These are phyloP conservation scores for Melospiza melodia DNA, from an alignment of 2,113 vertebrate species.

Conservation along the genomic window DNA sequence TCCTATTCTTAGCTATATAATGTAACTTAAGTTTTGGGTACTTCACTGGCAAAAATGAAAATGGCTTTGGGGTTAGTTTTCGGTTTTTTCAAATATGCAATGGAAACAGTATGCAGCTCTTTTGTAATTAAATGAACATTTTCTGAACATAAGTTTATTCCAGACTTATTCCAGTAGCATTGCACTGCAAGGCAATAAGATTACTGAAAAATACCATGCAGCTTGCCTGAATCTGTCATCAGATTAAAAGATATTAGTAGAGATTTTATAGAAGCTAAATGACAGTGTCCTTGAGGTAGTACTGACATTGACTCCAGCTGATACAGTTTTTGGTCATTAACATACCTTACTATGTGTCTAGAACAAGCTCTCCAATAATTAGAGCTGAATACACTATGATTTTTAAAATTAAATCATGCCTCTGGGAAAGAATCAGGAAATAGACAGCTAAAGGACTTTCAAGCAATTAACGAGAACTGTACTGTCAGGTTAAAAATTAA, in stretches of 20 bases:
- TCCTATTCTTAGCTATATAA: neutral
- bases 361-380: slow-evolving; percentile 74
- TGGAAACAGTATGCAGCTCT: neutral
- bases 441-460: slow-evolving; percentile 76
- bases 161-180: neutral
- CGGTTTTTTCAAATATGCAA: neutral
- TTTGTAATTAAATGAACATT: neutral
- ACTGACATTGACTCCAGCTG: slow-evolving; percentile 60
- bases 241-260: slow-evolving; percentile 42
- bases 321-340: slow-evolving; percentile 66
- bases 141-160: neutral
- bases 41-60: neutral
- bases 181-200: neutral
- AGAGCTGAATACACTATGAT: slow-evolving; percentile 68
- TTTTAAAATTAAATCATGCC: slow-evolving; percentile 81
- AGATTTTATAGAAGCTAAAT: slow-evolving; percentile 33
- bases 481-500: slow-evolving; percentile 74
- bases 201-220: slow-evolving; percentile 31
- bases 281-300: slow-evolving; percentile 27
- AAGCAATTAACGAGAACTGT: slow-evolving; percentile 75
- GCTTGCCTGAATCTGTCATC: neutral
- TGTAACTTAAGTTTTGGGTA: neutral
- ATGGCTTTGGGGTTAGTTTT: neutral
- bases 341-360: slow-evolving; percentile 67
- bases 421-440: slow-evolving; percentile 75